Conservation (phyloP, 2,113 vertebrate genomes). For the Peucedramus taeniatus region DNA sequence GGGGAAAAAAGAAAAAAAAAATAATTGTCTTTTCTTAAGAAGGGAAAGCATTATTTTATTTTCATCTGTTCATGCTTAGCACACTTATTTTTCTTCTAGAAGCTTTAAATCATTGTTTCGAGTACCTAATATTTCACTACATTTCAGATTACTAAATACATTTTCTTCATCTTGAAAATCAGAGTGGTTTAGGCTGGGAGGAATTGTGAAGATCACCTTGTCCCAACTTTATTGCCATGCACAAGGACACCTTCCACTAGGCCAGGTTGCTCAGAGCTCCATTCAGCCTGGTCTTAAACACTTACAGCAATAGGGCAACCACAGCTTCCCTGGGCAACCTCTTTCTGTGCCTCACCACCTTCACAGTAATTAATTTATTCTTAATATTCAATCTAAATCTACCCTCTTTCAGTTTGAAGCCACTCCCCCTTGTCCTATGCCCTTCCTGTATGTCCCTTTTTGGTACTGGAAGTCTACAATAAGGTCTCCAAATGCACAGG, state of each 20-base stretch:
- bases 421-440: too few species aligned
- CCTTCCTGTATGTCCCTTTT: background rate
- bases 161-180: background rate
- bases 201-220: background rate
- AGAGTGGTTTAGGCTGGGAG: background rate
- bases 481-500: background rate
- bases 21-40: background rate
- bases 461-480: background rate
- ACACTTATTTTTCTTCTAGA: background rate
- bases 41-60: background rate
- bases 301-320: background rate
- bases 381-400: background rate
- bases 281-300: background rate
- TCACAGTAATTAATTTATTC: background rate
- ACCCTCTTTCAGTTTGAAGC: background rate
- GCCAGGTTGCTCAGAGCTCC: background rate
- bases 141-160: background rate
- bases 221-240: background rate
- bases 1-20: background rate
- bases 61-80: background rate
- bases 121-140: background rate
- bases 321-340: background rate
- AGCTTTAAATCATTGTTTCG: background rate
- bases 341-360: background rate
- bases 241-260: background rate